Conservation (phyloP, 1,140 invertebrate genomes). For the Penaeus chinensis region DNA sequence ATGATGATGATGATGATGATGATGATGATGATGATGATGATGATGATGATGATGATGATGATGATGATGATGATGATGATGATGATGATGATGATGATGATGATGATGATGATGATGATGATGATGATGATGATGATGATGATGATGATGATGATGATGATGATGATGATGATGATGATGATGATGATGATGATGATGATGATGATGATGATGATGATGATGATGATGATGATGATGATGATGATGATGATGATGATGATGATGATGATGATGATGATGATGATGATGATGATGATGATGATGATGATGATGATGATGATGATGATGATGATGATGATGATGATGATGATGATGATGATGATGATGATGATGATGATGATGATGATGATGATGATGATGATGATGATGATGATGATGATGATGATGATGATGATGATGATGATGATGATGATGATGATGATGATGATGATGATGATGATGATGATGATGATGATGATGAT, state of each 20-base stretch:
- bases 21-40: neutral
- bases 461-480: neutral
- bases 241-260: neutral
- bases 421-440: neutral
- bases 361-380: neutral
- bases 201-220: neutral
- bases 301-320: neutral
- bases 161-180: neutral
- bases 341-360: neutral
- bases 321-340: neutral
- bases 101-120: neutral
- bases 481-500: neutral
- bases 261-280: neutral
- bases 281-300: neutral
- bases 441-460: neutral
- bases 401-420: neutral
- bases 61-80: neutral
- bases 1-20: neutral
- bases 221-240: neutral
- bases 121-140: neutral
- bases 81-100: neutral
- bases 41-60: neutral
- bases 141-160: neutral
- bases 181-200: neutral
- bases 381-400: neutral